Percentiles rank a stretch among this genome's conserved stretches.
Conservation (phyloP, 92 coral and sea anemone species). For the Bergia puertoricense region DNA sequence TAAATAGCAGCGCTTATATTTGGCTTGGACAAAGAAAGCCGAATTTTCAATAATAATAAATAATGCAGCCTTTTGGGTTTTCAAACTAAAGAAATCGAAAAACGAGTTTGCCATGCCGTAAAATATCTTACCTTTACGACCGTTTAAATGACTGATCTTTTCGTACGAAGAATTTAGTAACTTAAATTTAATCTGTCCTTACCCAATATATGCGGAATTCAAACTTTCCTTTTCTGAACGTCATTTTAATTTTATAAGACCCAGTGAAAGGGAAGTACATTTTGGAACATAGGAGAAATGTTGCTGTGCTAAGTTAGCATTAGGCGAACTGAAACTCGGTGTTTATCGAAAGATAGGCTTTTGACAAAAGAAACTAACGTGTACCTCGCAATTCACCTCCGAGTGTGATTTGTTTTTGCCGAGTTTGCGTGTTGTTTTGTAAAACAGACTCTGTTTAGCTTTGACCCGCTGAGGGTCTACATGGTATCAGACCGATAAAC, state of each 20-base stretch:
- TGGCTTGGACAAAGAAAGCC: conserved; percentile 16
- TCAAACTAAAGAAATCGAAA: neutral
- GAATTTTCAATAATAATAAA: neutral
- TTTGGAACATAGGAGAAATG: neutral
- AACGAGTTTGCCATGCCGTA: neutral
- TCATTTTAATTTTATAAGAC: neutral
- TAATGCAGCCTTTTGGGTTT: conserved; percentile 9
- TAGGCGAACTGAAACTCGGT: neutral
- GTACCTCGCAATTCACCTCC: neutral
- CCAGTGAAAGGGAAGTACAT: neutral
- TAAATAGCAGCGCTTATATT: conserved; percentile 6
- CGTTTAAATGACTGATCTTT: conserved; percentile 13
- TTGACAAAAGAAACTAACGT: neutral
- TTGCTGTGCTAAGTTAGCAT: neutral
- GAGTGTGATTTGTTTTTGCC: conserved; percentile 1
- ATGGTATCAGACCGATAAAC: neutral
- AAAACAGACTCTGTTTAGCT: neutral
- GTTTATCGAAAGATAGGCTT: neutral
- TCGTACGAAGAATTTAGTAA: neutral
- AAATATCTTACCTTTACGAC: neutral
- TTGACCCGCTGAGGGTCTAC: conserved; percentile 19
- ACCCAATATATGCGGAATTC: conserved; percentile 27
- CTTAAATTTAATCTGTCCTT: neutral
- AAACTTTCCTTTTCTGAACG: neutral
- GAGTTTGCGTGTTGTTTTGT: conserved; percentile 19